phyloP scores from a whole-genome alignment of 1,140 invertebrate genomes.

The Pseudomyrmex sp. region DNA sequence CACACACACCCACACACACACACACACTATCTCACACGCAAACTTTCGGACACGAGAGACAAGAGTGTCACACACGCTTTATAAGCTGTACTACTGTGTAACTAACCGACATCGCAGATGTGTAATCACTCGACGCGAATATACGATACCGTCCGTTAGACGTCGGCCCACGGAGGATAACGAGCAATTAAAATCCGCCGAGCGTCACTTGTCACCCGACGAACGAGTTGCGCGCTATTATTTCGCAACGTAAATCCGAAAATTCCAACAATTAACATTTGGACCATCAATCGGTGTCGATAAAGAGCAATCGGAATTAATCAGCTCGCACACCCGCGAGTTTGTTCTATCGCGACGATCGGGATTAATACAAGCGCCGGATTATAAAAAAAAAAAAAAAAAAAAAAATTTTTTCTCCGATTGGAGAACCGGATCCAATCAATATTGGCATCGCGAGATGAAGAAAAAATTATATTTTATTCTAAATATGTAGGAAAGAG shows the following conservation, averaged over 20 bases:
- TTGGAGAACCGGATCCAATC: conserved; percentile 1
- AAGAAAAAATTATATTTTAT: background rate
- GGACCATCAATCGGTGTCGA: background rate
- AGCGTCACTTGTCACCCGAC: conserved; percentile 34
- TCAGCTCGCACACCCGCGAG: conserved; percentile 14
- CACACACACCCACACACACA: conserved; percentile 43
- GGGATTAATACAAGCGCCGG: conserved; percentile 25
- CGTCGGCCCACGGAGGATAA: conserved; percentile 21
- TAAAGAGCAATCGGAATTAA: conserved; percentile 57
- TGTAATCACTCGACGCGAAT: conserved; percentile 17
- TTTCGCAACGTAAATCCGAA: conserved; percentile 10
- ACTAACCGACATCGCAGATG: conserved; percentile 58
- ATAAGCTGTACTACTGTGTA: conserved; percentile 38
- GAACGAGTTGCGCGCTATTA: conserved; percentile 36
- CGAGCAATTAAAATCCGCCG: conserved; percentile 51
- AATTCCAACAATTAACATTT: conserved; percentile 43
- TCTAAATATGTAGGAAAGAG: background rate
- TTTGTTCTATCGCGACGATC: background rate
- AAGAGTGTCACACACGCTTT: conserved; percentile 65
- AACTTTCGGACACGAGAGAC: conserved; percentile 4
- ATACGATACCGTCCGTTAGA: conserved; percentile 41
- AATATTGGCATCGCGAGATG: conserved; percentile 7
- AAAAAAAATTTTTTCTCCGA: conserved; percentile 17
- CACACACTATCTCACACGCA: conserved; percentile 26
- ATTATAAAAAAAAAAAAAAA: background rate